Evolutionary conservation across 2,113 vertebrate species (phyloP).

Genomic region (Sylvia atricapilla): DNA sequence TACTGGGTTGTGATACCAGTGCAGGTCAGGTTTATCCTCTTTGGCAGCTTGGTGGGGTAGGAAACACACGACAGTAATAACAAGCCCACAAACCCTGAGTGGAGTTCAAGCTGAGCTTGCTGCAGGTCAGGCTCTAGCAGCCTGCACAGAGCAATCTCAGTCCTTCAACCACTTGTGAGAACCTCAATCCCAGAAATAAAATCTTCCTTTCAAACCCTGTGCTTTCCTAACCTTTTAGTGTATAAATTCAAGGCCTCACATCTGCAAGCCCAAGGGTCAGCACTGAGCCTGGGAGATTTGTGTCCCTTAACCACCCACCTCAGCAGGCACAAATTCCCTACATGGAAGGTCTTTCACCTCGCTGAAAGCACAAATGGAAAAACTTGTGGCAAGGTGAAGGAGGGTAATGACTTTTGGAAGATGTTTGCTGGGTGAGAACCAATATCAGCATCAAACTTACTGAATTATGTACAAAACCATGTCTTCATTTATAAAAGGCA

Average conservation of each 20-base stretch:
- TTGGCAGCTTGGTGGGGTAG: not conserved
- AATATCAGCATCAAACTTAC: not conserved
- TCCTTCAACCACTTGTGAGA: not conserved
- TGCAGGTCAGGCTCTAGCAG: not conserved
- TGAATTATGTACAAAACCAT: not conserved
- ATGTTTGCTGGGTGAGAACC: not conserved
- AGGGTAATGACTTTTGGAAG: not conserved
- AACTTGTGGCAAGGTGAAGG: not conserved
- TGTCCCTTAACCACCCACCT: not conserved
- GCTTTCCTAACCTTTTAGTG: not conserved
- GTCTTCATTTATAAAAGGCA: not conserved
- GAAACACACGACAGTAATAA: not conserved
- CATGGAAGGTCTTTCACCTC: not conserved
- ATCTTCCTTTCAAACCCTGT: not conserved
- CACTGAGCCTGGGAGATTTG: not conserved
- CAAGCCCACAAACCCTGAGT: not conserved
- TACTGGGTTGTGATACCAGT: not conserved
- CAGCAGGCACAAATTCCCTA: not conserved
- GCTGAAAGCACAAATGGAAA: not conserved
- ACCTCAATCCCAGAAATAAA: not conserved
- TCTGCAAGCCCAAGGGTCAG: not conserved
- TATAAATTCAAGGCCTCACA: not conserved
- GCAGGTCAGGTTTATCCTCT: not conserved
- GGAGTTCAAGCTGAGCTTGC: not conserved
- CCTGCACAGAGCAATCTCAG: not conserved